Percentiles rank a stretch among this genome's conserved stretches.
phyloP scores from a whole-genome alignment of 1,140 invertebrate genomes.

The Drosophila insularis region DNA sequence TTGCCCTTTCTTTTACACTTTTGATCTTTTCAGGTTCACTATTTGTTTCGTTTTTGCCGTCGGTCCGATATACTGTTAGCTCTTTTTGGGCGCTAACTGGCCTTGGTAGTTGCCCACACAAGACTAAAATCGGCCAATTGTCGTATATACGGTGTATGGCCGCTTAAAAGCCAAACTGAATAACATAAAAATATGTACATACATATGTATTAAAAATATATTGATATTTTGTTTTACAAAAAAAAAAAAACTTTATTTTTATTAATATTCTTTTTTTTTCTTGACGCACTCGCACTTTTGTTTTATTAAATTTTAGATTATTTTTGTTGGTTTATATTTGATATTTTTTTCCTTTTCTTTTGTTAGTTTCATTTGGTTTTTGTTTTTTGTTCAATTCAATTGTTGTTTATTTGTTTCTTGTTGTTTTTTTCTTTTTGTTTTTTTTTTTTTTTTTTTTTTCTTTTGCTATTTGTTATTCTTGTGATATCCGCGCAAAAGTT shows the following conservation, averaged over 20 bases:
- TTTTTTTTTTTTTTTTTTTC: slow-evolving; percentile 30
- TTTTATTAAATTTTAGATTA: not conserved
- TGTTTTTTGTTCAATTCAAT: not conserved
- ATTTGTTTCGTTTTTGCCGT: not conserved
- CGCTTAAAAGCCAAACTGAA: not conserved
- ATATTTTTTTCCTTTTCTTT: not conserved
- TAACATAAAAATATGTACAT: not conserved
- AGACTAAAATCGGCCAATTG: not conserved
- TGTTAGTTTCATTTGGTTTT: not conserved
- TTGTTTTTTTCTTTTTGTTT: slow-evolving; percentile 22
- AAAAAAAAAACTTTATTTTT: not conserved
- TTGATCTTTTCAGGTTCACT: not conserved
- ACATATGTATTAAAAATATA: not conserved
- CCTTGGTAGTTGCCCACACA: slow-evolving; percentile 3
- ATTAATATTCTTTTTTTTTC: not conserved
- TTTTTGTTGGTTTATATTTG: not conserved
- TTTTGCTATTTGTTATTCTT: slow-evolving; percentile 18
- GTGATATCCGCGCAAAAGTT: slow-evolving; percentile 76
- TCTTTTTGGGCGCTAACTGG: not conserved
- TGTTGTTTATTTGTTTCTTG: slow-evolving; percentile 21
- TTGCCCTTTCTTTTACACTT: not conserved
- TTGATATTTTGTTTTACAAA: not conserved
- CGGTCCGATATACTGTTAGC: not conserved
- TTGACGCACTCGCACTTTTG: not conserved
- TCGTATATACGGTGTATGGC: not conserved